Conservation (phyloP, 2,888 invertebrate genomes). For the Ramazzottius varieornatus region DNA sequence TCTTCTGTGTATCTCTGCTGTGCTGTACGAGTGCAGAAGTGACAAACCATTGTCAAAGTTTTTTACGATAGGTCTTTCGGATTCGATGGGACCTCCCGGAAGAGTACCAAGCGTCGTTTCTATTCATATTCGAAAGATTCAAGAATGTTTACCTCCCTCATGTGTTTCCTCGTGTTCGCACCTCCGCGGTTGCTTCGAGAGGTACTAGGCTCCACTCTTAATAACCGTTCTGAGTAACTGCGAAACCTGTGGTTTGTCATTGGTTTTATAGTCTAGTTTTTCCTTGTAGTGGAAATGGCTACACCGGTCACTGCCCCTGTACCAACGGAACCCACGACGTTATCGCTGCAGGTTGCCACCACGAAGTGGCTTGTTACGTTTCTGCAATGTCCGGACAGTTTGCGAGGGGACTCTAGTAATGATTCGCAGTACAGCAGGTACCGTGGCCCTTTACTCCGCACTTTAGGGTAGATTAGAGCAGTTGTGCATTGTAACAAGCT, state of each 20-base stretch:
- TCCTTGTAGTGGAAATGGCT: no score
- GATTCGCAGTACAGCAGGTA: not conserved
- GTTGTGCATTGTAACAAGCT: no score
- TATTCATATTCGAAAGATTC: not conserved
- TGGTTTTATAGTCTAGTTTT: no score
- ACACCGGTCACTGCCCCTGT: no score
- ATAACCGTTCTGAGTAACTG: no score
- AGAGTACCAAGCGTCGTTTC: not conserved
- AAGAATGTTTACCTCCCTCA: not conserved
- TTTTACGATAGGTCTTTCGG: not conserved
- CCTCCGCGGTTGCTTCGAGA: not conserved
- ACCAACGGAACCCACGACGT: not conserved
- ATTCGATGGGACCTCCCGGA: not conserved
- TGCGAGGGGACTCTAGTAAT: not conserved
- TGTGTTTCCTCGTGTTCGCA: not conserved
- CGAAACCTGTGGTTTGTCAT: no score
- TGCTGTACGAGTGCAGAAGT: not conserved
- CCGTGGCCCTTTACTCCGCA: no score
- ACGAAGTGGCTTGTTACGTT: not conserved
- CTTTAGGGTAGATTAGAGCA: no score
- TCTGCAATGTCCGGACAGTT: not conserved
- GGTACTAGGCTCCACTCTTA: no score
- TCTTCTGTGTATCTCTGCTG: not conserved
- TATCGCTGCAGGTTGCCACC: not conserved
- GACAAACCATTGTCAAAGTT: not conserved